Conservation (phyloP, 2,888 invertebrate species). For the Adelphocoris suturalis region DNA sequence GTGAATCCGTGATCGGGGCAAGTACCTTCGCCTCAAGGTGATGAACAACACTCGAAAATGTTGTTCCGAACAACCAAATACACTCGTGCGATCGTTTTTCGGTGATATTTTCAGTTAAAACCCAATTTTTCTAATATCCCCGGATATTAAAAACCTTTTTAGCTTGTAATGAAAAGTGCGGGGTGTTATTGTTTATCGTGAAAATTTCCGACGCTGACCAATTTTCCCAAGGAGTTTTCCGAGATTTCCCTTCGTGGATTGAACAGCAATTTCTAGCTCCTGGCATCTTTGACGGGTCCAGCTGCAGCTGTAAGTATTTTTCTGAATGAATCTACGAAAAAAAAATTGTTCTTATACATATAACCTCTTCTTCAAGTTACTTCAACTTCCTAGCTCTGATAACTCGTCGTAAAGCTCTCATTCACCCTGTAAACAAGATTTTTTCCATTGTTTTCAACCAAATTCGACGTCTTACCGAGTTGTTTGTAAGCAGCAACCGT, state of each 20-base stretch:
- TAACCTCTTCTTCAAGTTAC: not conserved
- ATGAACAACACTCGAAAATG: slow-evolving; percentile 2
- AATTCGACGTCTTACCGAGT: no score
- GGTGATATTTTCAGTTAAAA: not conserved
- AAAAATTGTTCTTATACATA: not conserved
- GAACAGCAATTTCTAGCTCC: slow-evolving; percentile 56
- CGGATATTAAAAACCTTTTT: not conserved
- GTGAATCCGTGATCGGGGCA: slow-evolving; percentile 39
- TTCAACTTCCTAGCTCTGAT: not conserved
- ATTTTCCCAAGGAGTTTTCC: not conserved
- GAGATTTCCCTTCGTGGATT: not conserved
- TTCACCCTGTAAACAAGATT: no score
- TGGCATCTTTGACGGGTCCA: slow-evolving; percentile 62
- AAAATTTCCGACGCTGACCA: not conserved
- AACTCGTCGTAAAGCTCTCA: not conserved
- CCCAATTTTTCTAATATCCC: not conserved
- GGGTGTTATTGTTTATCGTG: slow-evolving; percentile 32
- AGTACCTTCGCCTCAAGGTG: slow-evolving; percentile 42
- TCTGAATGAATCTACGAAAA: not conserved
- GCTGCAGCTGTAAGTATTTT: slow-evolving; percentile 67
- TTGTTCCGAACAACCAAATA: slow-evolving; percentile 9
- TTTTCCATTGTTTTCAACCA: no score
- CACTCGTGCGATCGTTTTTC: not conserved
- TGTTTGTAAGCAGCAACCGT: no score
- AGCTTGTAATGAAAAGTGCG: slow-evolving; percentile 8